phyloP scores from a whole-genome alignment of 1,140 invertebrate genomes.

The Lepidotrigona ventralis region DNA sequence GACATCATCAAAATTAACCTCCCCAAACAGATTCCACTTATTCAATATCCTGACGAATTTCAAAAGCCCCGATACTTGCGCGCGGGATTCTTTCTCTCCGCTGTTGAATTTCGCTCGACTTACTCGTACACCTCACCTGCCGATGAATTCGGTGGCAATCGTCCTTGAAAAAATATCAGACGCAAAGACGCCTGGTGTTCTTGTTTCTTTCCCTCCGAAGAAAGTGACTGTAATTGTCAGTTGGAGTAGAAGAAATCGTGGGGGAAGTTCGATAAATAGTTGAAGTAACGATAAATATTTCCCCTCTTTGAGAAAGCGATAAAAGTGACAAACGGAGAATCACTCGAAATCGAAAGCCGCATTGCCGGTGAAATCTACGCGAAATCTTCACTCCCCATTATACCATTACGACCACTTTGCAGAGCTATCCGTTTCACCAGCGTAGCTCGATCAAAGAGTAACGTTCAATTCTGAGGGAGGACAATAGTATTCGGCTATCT shows the following conservation, averaged over 20 bases:
- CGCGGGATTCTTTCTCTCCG: not conserved
- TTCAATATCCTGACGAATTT: constrained; percentile 36
- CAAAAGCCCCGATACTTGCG: not conserved
- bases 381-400: too few relatives aligned
- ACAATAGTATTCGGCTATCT: not conserved
- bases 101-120: not conserved
- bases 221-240: too few relatives aligned
- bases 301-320: too few relatives aligned
- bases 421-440: not conserved
- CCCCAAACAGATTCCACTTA: constrained; percentile 28
- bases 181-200: not conserved
- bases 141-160: not conserved
- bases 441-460: not conserved
- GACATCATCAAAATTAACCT: constrained; percentile 47
- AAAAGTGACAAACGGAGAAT: too few relatives aligned
- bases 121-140: not conserved
- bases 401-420: too few relatives aligned
- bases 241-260: too few relatives aligned
- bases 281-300: too few relatives aligned
- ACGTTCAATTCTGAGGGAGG: not conserved
- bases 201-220: too few relatives aligned
- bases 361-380: too few relatives aligned
- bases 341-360: too few relatives aligned
- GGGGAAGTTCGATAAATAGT: too few relatives aligned
- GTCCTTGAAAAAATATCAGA: not conserved